Percentiles rank a stretch among this genome's conserved stretches.
phyloP scores from a whole-genome alignment of 1,140 invertebrate genomes.

The Leptonema lineaticorne region DNA sequence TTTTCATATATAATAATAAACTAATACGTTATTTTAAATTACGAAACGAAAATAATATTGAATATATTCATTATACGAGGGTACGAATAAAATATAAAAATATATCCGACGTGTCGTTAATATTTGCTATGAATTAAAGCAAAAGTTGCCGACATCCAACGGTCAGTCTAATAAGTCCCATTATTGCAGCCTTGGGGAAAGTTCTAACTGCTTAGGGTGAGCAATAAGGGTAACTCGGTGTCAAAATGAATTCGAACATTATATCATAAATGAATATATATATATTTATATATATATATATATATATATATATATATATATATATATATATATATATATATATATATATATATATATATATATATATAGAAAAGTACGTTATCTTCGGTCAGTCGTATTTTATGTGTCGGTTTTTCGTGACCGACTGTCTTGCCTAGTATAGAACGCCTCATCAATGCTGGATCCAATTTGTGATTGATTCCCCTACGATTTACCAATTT shows the following conservation, averaged over 20 bases:
- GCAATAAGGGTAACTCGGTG: slow-evolving; percentile 9
- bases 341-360: background rate
- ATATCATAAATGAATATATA: background rate
- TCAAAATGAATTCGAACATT: slow-evolving; percentile 19
- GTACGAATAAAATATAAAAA: too few species aligned
- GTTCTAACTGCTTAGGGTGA: slow-evolving; percentile 23
- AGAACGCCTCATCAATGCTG: slow-evolving; percentile 31
- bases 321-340: background rate
- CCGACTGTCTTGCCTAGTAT: background rate
- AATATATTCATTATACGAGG: too few species aligned
- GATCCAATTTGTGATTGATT: slow-evolving; percentile 40
- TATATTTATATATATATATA: background rate
- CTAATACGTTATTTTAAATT: too few species aligned
- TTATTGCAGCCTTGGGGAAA: slow-evolving; percentile 30
- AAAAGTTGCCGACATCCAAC: slow-evolving; percentile 20
- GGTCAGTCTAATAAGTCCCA: slow-evolving; percentile 33
- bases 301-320: background rate
- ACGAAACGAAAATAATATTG: too few species aligned
- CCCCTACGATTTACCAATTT: slow-evolving; percentile 5
- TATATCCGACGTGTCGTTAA: slow-evolving; percentile 14
- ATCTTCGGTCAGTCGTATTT: background rate
- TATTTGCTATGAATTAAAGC: background rate
- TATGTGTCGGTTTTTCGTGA: background rate
- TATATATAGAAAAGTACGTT: too few species aligned
- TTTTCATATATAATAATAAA: too few species aligned